A percentile compares a stretch with the other conserved stretches of the same genome.
phyloP scores from a whole-genome alignment of 2,888 invertebrate genomes.

The Pardosa pseudoannulata region DNA sequence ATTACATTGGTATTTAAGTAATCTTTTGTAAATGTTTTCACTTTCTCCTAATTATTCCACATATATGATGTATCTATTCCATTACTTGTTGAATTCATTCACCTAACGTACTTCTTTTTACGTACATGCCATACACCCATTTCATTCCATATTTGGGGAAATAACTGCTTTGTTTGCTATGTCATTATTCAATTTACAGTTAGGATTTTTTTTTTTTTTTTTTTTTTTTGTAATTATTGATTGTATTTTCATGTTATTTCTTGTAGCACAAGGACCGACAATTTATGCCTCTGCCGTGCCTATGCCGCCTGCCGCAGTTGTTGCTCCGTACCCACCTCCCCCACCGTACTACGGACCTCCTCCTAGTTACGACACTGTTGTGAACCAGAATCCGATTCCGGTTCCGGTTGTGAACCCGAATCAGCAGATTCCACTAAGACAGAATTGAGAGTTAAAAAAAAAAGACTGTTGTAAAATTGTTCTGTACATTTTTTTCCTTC shows the following conservation, averaged over 20 bases:
- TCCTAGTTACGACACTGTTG: constrained; percentile 52
- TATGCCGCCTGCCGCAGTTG: neutral
- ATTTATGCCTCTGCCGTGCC: constrained; percentile 3
- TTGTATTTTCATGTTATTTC: neutral
- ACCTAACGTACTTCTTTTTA: no score
- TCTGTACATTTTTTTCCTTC: neutral
- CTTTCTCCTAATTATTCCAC: no score
- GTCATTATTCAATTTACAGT: neutral
- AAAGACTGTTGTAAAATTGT: neutral
- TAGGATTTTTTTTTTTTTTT: no score
- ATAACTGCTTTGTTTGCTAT: no score
- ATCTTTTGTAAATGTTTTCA: no score
- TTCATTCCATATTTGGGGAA: no score
- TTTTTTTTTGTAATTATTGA: neutral
- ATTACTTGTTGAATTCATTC: no score
- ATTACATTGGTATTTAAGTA: no score
- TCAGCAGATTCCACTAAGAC: neutral
- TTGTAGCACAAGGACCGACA: neutral
- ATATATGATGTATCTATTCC: no score
- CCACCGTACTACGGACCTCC: constrained; percentile 64
- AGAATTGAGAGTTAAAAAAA: constrained; percentile 5
- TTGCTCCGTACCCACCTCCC: constrained; percentile 38
- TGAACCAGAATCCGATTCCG: constrained; percentile 21
- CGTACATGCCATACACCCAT: no score
- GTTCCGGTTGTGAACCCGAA: neutral